These are phyloP conservation scores for Thalassoma bifasciatum DNA, from an alignment of 2,113 vertebrate species.

Conservation along the genomic window DNA sequence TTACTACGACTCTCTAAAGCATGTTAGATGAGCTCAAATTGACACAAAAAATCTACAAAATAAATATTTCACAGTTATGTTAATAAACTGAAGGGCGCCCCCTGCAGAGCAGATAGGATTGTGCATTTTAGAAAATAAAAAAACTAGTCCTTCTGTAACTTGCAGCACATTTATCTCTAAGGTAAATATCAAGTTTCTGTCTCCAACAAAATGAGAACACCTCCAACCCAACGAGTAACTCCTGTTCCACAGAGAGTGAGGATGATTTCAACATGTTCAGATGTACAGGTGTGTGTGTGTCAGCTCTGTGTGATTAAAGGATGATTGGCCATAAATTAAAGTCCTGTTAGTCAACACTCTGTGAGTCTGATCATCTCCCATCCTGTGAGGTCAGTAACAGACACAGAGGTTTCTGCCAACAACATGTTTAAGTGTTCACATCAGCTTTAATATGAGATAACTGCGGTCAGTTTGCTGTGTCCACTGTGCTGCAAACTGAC, in stretches of 20 bases:
- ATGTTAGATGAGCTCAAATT: neutral
- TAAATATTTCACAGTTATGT: conserved; percentile 51
- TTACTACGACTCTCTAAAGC: conserved; percentile 18
- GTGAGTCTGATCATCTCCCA: neutral
- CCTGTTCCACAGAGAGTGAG: conserved; percentile 45
- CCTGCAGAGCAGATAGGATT: conserved; percentile 17
- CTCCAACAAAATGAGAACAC: conserved; percentile 13
- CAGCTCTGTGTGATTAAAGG: conserved; percentile 44
- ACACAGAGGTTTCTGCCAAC: conserved; percentile 55
- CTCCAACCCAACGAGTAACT: conserved; percentile 13
- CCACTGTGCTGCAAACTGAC: conserved; percentile 45
- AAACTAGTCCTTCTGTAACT: conserved; percentile 14
- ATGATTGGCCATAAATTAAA: conserved; percentile 20
- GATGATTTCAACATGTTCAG: conserved; percentile 22
- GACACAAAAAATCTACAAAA: conserved; percentile 7
- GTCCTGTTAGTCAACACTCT: too few relatives aligned
- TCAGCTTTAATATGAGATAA: conserved; percentile 29
- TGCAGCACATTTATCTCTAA: conserved; percentile 20
- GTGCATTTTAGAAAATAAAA: neutral
- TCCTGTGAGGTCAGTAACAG: conserved; percentile 30
- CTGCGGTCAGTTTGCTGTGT: conserved; percentile 36
- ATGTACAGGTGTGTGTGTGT: conserved; percentile 3
- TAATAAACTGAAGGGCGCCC: conserved; percentile 5
- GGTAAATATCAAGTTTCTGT: conserved; percentile 4
- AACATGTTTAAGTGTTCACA: conserved; percentile 58